Conservation (phyloP, 2,113 vertebrate genomes). For the Manacus vitellinus region DNA sequence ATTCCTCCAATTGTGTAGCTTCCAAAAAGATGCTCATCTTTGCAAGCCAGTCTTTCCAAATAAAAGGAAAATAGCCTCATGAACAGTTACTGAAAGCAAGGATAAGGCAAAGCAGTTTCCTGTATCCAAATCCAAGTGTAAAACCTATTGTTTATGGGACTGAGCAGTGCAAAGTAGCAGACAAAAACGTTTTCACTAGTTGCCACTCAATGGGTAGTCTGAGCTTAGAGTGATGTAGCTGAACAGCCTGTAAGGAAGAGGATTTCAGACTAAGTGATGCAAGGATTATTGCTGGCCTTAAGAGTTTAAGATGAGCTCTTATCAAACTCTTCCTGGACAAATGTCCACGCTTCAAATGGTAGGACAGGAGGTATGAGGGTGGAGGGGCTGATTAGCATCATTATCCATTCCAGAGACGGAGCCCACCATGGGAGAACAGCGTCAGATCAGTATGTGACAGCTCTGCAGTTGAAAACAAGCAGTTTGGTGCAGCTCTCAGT, state of each 20-base stretch:
- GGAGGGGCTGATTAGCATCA: not conserved
- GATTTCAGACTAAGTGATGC: not conserved
- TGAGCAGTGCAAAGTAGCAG: not conserved
- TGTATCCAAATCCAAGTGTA: not conserved
- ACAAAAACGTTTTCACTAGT: not conserved
- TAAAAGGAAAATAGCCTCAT: not conserved
- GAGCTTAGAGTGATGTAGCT: not conserved
- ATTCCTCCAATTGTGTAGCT: not conserved
- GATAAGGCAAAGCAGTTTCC: not conserved
- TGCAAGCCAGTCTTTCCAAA: not conserved
- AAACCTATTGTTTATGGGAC: not conserved
- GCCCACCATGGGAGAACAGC: not conserved
- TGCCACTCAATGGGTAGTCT: not conserved
- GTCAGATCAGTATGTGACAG: not conserved
- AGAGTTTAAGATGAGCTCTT: not conserved
- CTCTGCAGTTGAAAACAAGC: not conserved
- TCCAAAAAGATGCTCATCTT: not conserved
- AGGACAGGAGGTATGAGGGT: not conserved
- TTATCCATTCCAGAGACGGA: accelerated
- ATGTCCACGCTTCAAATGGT: not conserved
- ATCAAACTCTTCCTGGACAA: not conserved
- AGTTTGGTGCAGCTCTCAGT: not conserved
- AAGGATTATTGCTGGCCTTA: not conserved
- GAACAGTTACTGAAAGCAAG: not conserved
- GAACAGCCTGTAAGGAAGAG: not conserved